These are phyloP conservation scores for Eutolmus rufibarbis DNA, from an alignment of 2,888 invertebrate genomes.

Conservation along the genomic window DNA sequence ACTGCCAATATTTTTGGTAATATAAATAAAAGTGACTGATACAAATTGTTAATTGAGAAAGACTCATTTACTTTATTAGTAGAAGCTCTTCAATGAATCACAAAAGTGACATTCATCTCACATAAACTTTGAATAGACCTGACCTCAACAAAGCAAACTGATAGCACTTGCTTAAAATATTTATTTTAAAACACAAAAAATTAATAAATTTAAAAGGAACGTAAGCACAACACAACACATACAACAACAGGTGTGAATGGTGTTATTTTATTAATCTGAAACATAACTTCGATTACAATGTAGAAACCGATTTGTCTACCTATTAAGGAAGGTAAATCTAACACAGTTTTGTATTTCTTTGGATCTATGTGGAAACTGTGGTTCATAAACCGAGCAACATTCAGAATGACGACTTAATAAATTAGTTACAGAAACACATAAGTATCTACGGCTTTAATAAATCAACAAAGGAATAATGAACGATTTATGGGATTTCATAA, in stretches of 20 bases:
- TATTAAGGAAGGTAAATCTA: neutral
- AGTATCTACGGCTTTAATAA: neutral
- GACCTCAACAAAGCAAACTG: neutral
- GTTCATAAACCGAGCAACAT: neutral
- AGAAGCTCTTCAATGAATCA: neutral
- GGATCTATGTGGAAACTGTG: neutral
- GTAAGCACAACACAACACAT: conserved; percentile 35
- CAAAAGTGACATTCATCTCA: neutral
- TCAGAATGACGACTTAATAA: neutral
- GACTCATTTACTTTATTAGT: neutral
- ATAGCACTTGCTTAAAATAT: conserved; percentile 6
- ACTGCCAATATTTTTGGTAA: neutral
- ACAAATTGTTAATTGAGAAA: neutral
- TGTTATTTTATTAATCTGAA: neutral
- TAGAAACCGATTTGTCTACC: neutral
- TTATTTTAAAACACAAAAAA: conserved; percentile 1
- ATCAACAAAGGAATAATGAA: neutral
- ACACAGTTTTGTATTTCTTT: neutral
- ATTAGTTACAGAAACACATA: neutral
- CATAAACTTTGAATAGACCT: neutral
- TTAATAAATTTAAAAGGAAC: neutral
- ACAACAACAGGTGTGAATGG: conserved; percentile 31
- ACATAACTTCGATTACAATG: neutral
- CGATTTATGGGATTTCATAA: neutral
- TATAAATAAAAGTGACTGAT: neutral